Conservation (phyloP, 1,140 invertebrate species). For the Chymomyza costata region DNA sequence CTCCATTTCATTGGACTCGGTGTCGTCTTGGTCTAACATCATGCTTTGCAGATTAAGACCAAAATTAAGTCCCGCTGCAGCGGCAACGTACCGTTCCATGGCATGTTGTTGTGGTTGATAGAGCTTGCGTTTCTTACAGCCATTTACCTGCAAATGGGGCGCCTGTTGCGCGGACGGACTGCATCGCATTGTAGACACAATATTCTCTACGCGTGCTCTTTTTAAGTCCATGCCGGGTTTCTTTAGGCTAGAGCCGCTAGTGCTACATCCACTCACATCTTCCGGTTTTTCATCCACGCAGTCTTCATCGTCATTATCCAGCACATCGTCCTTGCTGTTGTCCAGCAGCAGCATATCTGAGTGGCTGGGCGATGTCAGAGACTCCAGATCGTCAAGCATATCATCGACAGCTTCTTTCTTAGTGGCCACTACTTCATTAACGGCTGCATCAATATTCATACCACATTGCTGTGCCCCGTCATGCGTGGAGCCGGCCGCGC, state of each 20-base stretch:
- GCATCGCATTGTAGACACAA: conserved; percentile 92
- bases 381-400: conserved; percentile 75
- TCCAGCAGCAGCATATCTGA: conserved; percentile 79
- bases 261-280: conserved; percentile 48
- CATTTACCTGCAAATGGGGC: conserved; percentile 84
- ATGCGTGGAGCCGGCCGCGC: conserved; percentile 18
- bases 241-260: conserved; percentile 23
- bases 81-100: conserved; percentile 81
- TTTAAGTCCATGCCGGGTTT: conserved; percentile 84
- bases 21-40: conserved; percentile 81
- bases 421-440: conserved; percentile 33
- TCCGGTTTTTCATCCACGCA: conserved; percentile 51
- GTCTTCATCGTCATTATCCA: conserved; percentile 77
- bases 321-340: conserved; percentile 81
- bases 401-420: conserved; percentile 71
- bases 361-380: conserved; percentile 81
- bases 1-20: conserved; percentile 85
- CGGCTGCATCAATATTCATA: conserved; percentile 12
- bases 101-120: conserved; percentile 96
- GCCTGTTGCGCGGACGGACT: conserved; percentile 83
- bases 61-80: conserved; percentile 76
- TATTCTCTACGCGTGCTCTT: conserved; percentile 94
- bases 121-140: conserved; percentile 96
- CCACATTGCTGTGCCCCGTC: conserved; percentile 39
- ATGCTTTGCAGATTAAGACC: conserved; percentile 75